phyloP scores from a whole-genome alignment of 2,797 vertebrate genomes.

The Vireo griseus region DNA sequence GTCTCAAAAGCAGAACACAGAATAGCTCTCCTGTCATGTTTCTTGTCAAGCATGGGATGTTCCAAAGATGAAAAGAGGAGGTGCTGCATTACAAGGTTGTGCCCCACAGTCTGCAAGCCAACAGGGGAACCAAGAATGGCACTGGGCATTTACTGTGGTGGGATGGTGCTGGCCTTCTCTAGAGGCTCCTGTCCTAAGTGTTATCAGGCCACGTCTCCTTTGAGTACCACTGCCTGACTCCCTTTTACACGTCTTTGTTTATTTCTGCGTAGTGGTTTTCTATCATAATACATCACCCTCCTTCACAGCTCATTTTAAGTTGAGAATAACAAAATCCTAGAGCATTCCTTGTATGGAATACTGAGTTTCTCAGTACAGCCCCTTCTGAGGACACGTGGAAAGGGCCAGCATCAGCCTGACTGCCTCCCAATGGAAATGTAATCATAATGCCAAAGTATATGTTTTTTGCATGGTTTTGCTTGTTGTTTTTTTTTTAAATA shows the following conservation, averaged over 20 bases:
- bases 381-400: background rate
- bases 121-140: background rate
- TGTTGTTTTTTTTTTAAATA: fast-evolving
- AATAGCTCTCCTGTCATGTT: background rate
- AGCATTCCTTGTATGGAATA: background rate
- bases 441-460: background rate
- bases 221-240: background rate
- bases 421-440: background rate
- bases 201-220: background rate
- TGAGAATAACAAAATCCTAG: background rate
- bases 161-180: background rate
- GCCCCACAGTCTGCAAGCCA: background rate
- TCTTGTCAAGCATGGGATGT: background rate
- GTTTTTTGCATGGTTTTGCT: background rate
- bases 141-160: fast-evolving
- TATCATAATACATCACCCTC: background rate
- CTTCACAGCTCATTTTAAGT: background rate
- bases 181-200: background rate
- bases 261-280: background rate
- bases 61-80: background rate
- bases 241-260: background rate
- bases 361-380: background rate
- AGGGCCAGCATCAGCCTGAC: background rate
- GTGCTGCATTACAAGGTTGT: background rate
- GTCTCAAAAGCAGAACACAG: background rate